Percentiles rank a stretch among this genome's conserved stretches.
Evolutionary conservation across 2,888 invertebrate species (phyloP).

Genomic region (Latrodectus elegans): DNA sequence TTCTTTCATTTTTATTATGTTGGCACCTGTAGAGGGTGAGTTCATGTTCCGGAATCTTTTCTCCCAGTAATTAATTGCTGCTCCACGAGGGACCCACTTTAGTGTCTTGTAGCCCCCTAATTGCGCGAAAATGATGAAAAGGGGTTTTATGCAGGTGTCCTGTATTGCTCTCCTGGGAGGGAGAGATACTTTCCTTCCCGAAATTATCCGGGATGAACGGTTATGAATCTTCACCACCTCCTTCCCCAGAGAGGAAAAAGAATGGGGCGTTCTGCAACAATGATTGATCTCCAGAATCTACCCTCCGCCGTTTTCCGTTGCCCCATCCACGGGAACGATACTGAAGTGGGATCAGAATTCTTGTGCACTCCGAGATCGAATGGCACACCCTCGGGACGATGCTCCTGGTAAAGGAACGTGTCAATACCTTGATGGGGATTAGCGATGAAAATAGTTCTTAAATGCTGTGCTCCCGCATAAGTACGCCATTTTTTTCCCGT

Average conservation of each 20-base stretch:
- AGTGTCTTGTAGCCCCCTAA: not conserved
- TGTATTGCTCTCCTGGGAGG: conserved; percentile 26
- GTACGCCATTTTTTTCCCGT: no score
- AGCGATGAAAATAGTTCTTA: no score
- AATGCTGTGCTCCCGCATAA: no score
- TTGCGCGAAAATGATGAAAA: conserved; percentile 13
- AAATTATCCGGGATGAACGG: not conserved
- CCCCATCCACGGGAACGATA: no score
- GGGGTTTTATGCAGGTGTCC: conserved; percentile 23
- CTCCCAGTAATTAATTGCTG: not conserved
- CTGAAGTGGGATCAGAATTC: no score
- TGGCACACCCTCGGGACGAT: no score
- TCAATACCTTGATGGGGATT: no score
- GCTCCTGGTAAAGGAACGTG: no score
- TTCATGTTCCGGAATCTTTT: not conserved
- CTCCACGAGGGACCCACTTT: not conserved
- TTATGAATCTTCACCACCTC: not conserved
- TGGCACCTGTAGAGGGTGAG: no score
- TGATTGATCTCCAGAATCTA: not conserved
- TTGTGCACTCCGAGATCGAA: no score
- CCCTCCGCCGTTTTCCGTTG: no score
- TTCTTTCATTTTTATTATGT: no score
- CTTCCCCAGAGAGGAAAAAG: conserved; percentile 19
- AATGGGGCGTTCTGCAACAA: not conserved
- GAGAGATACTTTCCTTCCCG: not conserved